Evolutionary conservation across 2,888 invertebrate genomes (phyloP).

Genomic region (Amblyteles armatorius): DNA sequence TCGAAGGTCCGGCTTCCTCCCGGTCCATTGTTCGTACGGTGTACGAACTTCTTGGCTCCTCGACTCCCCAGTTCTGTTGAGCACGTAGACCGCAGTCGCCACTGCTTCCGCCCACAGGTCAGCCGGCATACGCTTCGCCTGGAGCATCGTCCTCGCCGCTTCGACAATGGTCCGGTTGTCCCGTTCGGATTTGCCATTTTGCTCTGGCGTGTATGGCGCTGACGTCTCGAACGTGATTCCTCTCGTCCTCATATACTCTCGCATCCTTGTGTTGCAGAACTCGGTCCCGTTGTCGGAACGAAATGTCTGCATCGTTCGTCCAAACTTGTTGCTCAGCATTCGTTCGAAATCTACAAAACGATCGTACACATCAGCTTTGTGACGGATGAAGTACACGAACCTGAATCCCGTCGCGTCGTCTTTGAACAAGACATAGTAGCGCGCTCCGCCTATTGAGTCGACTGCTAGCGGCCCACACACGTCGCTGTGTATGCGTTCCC

Average conservation of each 20-base stretch:
- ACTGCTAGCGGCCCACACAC: constrained; percentile 1
- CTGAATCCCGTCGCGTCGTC: constrained; percentile 31
- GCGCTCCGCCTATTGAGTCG: constrained; percentile 6
- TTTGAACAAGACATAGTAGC: constrained; percentile 6
- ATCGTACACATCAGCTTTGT: constrained; percentile 60
- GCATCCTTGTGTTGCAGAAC: constrained; percentile 57
- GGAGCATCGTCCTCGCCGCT: constrained; percentile 56
- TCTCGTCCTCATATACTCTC: constrained; percentile 31
- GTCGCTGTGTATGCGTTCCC: neutral
- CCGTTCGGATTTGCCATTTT: constrained; percentile 56
- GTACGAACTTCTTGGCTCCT: constrained; percentile 4
- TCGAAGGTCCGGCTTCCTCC: constrained; percentile 14
- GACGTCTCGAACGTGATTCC: constrained; percentile 55
- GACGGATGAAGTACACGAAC: constrained; percentile 58
- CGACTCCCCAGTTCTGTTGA: constrained; percentile 34
- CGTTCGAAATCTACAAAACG: constrained; percentile 53
- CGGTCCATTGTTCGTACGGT: constrained; percentile 50
- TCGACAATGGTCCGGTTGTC: constrained; percentile 56
- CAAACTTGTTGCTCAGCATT: constrained; percentile 53
- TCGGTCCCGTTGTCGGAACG: constrained; percentile 63
- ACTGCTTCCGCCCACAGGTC: constrained; percentile 4
- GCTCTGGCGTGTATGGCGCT: constrained; percentile 59
- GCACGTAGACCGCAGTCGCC: constrained; percentile 42
- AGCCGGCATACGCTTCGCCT: constrained; percentile 29
- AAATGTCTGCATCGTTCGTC: constrained; percentile 48